These are phyloP conservation scores for Myotis myotis DNA, from an alignment of 2,797 vertebrate genomes.

Conservation along the genomic window DNA sequence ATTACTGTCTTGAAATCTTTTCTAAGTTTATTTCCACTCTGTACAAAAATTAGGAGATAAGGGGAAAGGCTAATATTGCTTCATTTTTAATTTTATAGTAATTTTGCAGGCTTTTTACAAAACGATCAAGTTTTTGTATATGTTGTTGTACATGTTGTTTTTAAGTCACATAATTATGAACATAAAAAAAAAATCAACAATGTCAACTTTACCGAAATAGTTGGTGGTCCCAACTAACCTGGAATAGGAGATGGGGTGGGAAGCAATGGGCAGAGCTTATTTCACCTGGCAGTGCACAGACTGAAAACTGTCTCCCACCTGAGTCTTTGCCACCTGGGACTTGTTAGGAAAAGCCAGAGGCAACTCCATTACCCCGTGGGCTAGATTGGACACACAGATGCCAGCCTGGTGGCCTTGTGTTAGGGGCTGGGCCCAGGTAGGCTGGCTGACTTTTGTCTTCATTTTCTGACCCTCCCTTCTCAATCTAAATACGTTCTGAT, in stretches of 20 bases:
- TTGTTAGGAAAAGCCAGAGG: background rate
- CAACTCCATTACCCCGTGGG: background rate
- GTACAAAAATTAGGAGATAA: slow-evolving; percentile 17
- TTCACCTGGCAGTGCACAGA: background rate
- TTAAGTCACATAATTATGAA: background rate
- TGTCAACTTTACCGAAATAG: background rate
- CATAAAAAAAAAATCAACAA: background rate
- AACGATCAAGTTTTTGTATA: background rate
- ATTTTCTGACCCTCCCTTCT: background rate
- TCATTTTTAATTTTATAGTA: background rate
- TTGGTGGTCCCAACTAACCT: background rate
- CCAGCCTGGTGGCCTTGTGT: background rate
- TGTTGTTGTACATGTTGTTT: background rate
- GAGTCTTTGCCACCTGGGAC: background rate
- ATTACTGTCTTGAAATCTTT: background rate
- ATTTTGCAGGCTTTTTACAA: background rate
- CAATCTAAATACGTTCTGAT: background rate
- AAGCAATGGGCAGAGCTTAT: too few species aligned
- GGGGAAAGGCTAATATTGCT: background rate
- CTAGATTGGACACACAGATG: background rate
- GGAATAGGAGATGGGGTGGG: background rate
- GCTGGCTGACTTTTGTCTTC: background rate
- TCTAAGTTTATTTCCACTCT: slow-evolving; percentile 1
- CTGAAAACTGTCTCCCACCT: background rate
- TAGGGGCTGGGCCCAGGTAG: background rate